Conservation (phyloP, 1,140 invertebrate genomes). For the Fopius arisanus region DNA sequence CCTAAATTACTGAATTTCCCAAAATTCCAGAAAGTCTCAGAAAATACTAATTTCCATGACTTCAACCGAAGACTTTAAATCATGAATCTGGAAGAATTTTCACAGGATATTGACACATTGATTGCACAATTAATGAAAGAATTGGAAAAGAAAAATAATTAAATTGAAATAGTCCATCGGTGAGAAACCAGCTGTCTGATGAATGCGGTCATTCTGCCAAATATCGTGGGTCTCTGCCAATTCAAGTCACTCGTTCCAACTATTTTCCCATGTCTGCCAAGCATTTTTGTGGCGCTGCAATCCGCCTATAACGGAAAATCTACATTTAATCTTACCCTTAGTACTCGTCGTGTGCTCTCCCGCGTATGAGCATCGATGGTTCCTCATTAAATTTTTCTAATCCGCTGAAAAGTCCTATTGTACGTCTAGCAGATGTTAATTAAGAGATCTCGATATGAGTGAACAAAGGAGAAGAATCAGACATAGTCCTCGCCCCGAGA, state of each 20-base stretch:
- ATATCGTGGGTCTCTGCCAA: conserved; percentile 12
- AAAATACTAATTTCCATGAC: too few species aligned
- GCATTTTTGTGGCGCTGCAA: background rate
- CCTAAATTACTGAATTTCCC: too few species aligned
- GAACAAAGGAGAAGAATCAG: conserved; percentile 42
- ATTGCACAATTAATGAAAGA: too few species aligned
- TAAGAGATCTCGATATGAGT: conserved; percentile 40
- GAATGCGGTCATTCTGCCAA: background rate
- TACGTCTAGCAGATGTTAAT: background rate
- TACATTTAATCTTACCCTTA: background rate
- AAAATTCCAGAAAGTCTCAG: too few species aligned
- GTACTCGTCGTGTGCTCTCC: background rate
- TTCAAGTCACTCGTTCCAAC: conserved; percentile 16
- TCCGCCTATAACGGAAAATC: background rate
- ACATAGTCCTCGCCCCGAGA: background rate
- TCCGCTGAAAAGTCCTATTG: background rate
- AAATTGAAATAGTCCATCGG: background rate
- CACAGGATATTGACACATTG: too few species aligned
- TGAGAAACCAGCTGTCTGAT: background rate
- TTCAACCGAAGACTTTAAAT: too few species aligned
- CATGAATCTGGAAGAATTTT: too few species aligned
- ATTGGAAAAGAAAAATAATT: background rate
- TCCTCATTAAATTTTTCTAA: background rate
- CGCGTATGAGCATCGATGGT: background rate
- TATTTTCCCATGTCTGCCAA: background rate